Conservation (phyloP, 2,888 invertebrate genomes). For the Scaptomyza flava region DNA sequence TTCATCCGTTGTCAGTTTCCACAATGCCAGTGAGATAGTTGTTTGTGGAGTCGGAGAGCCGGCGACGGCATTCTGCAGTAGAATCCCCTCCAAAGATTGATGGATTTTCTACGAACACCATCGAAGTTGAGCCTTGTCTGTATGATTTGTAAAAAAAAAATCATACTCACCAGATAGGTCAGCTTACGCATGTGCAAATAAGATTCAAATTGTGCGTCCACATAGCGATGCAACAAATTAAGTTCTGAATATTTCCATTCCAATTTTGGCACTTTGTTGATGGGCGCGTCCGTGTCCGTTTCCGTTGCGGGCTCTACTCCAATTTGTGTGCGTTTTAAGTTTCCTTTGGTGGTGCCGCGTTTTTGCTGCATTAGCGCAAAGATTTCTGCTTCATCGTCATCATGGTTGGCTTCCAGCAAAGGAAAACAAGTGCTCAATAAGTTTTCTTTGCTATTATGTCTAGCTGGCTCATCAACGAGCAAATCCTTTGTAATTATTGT, state of each 20-base stretch:
- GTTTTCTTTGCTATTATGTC: constrained; percentile 20
- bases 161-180: constrained; percentile 75
- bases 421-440: constrained; percentile 33
- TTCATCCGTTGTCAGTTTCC: constrained; percentile 83
- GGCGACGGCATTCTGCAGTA: constrained; percentile 40
- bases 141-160: too few species aligned
- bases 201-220: constrained; percentile 75
- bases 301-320: not conserved
- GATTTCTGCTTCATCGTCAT: constrained; percentile 74
- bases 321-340: constrained; percentile 33
- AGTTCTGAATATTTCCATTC: constrained; percentile 65
- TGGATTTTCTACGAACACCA: constrained; percentile 53
- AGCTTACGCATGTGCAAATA: constrained; percentile 80
- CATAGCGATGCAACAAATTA: constrained; percentile 80
- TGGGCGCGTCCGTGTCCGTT: not conserved
- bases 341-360: constrained; percentile 22
- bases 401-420: constrained; percentile 66
- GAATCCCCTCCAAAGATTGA: constrained; percentile 46
- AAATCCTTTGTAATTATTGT: constrained; percentile 82
- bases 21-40: constrained; percentile 80
- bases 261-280: constrained; percentile 38
- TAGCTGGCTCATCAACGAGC: constrained; percentile 70
- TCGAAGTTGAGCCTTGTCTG: not conserved
- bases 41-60: constrained; percentile 70
- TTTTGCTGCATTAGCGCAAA: constrained; percentile 55